Base-by-base conservation (phyloP, 1,140 invertebrate species). In the Dolichoris vasculosae region DNA sequence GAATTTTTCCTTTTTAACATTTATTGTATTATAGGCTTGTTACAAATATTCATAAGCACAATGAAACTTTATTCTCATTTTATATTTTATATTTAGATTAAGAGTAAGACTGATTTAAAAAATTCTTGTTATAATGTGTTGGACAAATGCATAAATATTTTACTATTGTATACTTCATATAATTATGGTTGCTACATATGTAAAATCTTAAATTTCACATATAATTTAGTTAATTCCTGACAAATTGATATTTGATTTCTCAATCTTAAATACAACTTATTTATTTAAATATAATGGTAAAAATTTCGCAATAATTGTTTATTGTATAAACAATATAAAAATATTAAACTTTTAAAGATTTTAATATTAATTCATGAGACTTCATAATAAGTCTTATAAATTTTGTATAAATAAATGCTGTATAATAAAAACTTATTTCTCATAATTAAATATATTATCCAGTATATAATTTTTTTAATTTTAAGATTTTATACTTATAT, bases 341-440 rank as follows among this genome's bases (percentile, higher is more conserved):
- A n/a, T n/a, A n/a, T 75, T 85, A 64, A 46, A 78, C 13, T 38
- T 35, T 0, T 48, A 80, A 55, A 26, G n/a, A 78, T 51, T 38
- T 77, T 11, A 20, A 64, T 48, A 20, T 78, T 51, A 32, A 55
- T 83, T 46, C 40, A 9, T n/a, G 32, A 80, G 15, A 13, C 64
- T 63, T 80, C 67, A 38, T 81, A 38, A 51, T 46, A 76, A 38
- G 23, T 82, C 51, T 63, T 40, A 43, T 46, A 75, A 64, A 38
- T 85, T 81, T 75, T 85, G 51, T 85, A 85, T 55, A 80, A 51
- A 73, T 48, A 79, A 80, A 81, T 32, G 11, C 59, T 85, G 69
- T 75, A 85, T 26, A 85, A 85, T 85, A 85, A 85, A 85, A 46
- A 46, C 2, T 69, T 81, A 32, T 40, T 46, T 75, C 35, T 17